These are phyloP conservation scores for Triops longicaudatus DNA, from an alignment of 1,140 invertebrate genomes.

Conservation along the genomic window DNA sequence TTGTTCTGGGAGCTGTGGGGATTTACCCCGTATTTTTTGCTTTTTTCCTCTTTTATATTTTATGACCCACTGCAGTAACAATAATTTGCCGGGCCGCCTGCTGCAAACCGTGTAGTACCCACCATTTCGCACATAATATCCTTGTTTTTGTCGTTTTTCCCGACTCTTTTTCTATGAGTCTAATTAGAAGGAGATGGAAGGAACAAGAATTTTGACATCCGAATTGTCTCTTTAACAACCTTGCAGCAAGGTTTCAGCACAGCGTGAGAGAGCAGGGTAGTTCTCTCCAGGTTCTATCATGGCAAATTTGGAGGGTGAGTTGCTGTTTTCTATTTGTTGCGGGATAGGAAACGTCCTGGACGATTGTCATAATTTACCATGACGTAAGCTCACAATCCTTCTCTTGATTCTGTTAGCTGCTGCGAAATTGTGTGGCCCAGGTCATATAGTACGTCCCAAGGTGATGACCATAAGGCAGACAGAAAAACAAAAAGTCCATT, in stretches of 20 bases:
- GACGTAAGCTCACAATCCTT: not conserved
- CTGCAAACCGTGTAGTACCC: not conserved
- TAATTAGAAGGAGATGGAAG: not conserved
- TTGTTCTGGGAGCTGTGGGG: not conserved
- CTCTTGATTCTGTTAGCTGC: not conserved
- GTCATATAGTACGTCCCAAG: not conserved
- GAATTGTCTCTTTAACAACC: not conserved
- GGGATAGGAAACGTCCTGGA: not conserved
- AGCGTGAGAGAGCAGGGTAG: not conserved
- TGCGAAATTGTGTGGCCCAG: not conserved
- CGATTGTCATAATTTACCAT: not conserved
- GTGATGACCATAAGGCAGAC: too few species aligned
- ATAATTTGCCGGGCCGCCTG: not conserved
- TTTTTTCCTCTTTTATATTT: not conserved
- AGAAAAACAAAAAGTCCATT: too few species aligned
- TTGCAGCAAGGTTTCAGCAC: not conserved
- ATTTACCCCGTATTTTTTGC: not conserved
- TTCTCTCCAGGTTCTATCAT: not conserved
- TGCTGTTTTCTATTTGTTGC: not conserved
- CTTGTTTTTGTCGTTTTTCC: not conserved
- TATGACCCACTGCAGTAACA: not conserved
- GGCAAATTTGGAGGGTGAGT: slow-evolving; percentile 4
- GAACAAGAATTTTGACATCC: not conserved
- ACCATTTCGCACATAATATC: not conserved
- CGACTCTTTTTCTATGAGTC: not conserved